Evolutionary conservation across 2,797 vertebrate species (phyloP), one percentile per base, ranked within the genome.

Genomic region (Labeo calbasu): DNA sequence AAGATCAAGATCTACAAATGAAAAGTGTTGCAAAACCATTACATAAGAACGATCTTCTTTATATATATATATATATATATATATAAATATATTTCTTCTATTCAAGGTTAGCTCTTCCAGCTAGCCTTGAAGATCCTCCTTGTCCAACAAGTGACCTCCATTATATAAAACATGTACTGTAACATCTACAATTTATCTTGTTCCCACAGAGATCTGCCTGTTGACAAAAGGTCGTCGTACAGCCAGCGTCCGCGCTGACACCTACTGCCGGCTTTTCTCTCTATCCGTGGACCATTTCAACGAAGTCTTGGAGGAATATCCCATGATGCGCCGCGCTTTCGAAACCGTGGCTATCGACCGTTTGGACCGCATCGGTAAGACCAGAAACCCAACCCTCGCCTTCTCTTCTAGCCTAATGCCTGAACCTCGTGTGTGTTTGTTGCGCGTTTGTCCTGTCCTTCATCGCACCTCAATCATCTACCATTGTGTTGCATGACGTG

Each of bases 211-310:
- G 90, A 99, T 99, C 90, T 99, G 98, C 90, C 96, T 99, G 90
- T 93, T 99, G 91, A 99, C 98, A 46, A 99, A 99, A 86, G 98
- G 98, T 75, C 96, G 98, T 6, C 97, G 98, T 32, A 99, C 98
- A 0, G 98, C 98, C 79, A 99, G 98, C 0, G 98, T 99, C n/a
- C 94, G 96, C 14, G 97, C 98, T 2, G 98, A 99, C 91, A 99
- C 98, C 0, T 99, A 99, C 85, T 99, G 98, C 86, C 97, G 98
- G 82, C 96, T 99, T 72, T 99, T 99, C 91, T 99, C 98, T 0
- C 96, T 99, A 57, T 99, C 98, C 0, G 98, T 99, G 81, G 98
- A 99, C 92, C 98, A 99, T 91, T 99, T 99, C 93, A 99, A 99
- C 2, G 98, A 99, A 92, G 98, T 99, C 84, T 93, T 99, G 83